A percentile compares a stretch with the other conserved stretches of the same genome.
Conservation (phyloP, 1,140 invertebrate species). For the Brachionus manjavacas region DNA sequence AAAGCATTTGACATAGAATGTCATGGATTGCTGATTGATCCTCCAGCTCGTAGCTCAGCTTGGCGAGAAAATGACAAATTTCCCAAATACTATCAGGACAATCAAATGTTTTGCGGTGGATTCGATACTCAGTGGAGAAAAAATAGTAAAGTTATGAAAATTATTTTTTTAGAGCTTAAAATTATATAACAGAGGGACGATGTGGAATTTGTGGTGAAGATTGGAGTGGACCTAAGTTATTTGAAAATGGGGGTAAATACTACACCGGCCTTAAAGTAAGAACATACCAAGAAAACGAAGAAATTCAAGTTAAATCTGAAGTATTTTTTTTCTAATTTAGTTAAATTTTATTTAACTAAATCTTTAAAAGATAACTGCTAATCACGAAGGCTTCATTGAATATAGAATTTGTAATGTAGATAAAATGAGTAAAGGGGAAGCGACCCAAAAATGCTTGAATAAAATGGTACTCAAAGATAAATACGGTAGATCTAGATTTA, state of each 20-base stretch:
- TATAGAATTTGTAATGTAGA: constrained; percentile 46
- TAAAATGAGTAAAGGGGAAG: background rate
- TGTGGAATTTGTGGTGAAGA: constrained; percentile 42
- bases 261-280: background rate
- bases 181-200: constrained; percentile 21
- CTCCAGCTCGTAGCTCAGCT: constrained; percentile 55
- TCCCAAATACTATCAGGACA: constrained; percentile 77
- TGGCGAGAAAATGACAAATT: constrained; percentile 62
- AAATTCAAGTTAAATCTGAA: background rate
- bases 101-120: constrained; percentile 81
- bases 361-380: constrained; percentile 63
- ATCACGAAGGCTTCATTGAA: constrained; percentile 49
- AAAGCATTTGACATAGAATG: background rate
- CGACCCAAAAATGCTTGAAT: constrained; percentile 39
- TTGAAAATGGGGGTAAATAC: constrained; percentile 29
- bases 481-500: background rate
- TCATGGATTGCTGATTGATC: constrained; percentile 24
- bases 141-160: background rate
- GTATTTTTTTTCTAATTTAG: background rate
- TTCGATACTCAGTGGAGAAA: constrained; percentile 60
- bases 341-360: background rate
- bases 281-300: background rate
- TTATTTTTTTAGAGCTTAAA: background rate
- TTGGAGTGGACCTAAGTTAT: background rate
- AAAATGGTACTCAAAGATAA: background rate